Evolutionary conservation across 2,113 vertebrate species (phyloP).

Genomic region (Daboia siamensis): DNA sequence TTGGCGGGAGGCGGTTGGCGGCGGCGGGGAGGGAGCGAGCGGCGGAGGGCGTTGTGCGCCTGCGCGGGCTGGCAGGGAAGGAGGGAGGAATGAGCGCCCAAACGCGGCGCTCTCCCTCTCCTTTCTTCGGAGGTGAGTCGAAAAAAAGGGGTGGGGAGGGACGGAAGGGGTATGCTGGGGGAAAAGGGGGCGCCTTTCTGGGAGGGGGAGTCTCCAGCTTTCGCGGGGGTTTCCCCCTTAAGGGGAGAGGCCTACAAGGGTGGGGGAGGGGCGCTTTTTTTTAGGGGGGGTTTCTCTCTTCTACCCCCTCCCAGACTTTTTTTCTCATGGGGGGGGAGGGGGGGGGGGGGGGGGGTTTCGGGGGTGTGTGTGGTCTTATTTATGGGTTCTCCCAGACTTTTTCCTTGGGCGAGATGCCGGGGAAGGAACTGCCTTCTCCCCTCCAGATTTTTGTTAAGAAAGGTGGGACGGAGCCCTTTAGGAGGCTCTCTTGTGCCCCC

Average conservation of each 20-base stretch:
- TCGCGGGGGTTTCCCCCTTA: neutral
- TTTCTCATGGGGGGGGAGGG: no score
- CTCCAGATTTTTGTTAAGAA: neutral
- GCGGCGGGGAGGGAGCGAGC: rapidly evolving
- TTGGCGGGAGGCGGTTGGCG: neutral
- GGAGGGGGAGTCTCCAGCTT: neutral
- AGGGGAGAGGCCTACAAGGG: neutral
- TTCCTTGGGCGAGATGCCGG: neutral
- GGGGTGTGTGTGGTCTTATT: no score
- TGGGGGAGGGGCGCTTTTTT: neutral
- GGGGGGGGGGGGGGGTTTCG: no score
- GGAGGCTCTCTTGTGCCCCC: neutral
- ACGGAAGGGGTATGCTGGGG: neutral
- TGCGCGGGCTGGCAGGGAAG: no score
- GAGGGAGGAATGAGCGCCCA: neutral
- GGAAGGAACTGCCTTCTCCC: neutral
- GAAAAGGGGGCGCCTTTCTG: neutral
- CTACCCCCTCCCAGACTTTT: neutral
- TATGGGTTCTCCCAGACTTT: neutral
- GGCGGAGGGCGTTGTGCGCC: neutral
- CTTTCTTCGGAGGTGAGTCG: neutral
- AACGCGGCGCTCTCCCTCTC: neutral
- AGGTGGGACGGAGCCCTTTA: neutral
- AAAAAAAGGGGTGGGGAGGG: neutral
- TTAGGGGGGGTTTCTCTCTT: neutral